Base-by-base conservation (phyloP, 2,888 invertebrate species). In the Geophilus truncorum region DNA sequence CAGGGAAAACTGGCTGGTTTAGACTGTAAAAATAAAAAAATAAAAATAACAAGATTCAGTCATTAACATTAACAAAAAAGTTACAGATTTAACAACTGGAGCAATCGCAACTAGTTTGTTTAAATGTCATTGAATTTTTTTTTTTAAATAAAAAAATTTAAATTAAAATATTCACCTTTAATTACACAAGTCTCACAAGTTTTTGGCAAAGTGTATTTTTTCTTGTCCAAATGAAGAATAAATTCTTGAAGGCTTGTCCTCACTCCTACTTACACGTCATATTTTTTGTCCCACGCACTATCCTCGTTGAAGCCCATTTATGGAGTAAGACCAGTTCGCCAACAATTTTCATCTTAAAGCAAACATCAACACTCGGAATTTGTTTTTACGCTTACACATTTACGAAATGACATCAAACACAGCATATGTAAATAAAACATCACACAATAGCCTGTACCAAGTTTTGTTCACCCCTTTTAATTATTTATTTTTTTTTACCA, bases 271-370 rank as follows among this genome's bases (percentile, higher is more conserved):
- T 70, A 28, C 28, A 70, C 70, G 70, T 70, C 70, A 70, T 62
- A 18, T 23, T 70, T 70, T 70, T 70, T 70, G 70, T 70, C 70
- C 70, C 70, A 70, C 70, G 70, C 70, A 25, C 28, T 70, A 70
- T 70, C 70, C 70, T 70, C 70, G 70, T 70, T 70, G 70, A 70
- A 28, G 28, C 9, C 51, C 70, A 70, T 70, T 70, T 70, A 70
- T 70, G 70, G 70, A 70, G 70, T 70, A 70, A 70, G 70, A 70
- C 70, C 70, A 70, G 70, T 70, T 70, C 70, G 70, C 70, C 70
- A 70, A 70, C 70, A 70, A 6, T 70, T 70, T 70, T 25, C 70
- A 25, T 70, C 70, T 70, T 70, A 70, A 70, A 70, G 70, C 25
- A 28, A n/a, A 28, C 25, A 28, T 28, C 70, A 28, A 25, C 70